Evolutionary conservation across 2,113 vertebrate genomes (phyloP), one percentile per base, ranked within the genome.

Genomic region (Oryzias curvinotus): DNA sequence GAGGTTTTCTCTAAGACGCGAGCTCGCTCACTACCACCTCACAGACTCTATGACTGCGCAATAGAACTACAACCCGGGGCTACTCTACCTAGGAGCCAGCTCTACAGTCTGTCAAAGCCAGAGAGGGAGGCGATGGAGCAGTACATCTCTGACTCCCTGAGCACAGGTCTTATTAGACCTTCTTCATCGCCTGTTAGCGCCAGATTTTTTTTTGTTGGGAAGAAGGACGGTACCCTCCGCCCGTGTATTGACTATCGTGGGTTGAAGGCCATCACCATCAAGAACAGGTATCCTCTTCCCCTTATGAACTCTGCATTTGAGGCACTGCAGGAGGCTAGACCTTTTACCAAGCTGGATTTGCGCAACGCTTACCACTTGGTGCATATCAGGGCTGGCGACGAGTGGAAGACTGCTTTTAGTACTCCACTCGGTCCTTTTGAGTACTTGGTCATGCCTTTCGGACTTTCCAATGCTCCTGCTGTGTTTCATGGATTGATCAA

Each of bases 261-360:
- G 0, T 4, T 50, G 0, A 62, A 62, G 6, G 3, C 47, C 5
- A 59, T 59, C 23, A 62, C 47, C 2, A 5, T 60, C 1, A 60
- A 60, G 13, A 60, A 36, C 3, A 49, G 18, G 7, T 60, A 49
- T 4, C 46, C 47, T 5, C 5, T 61, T 1, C 26, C 47, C 1
- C 17, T 41, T 1, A 50, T 51, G 2, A 16, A 8, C 4, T 28
- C 58, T 14, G n/a, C n/a, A n/a, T n/a, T n/a, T n/a, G n/a, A n/a
- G n/a, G n/a, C n/a, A n/a, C n/a, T n/a, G n/a, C n/a, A 36, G 1
- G 6, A 16, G 1, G 5, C 26, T 26, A 3, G 5, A 5, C 3
- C 14, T 2, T 55, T 55, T 17, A 4, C 47, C 1, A 41, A 48
- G 21, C 7, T 42, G 14, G n/a, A 50, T 14, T 21, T 57, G 3